These are phyloP conservation scores for Tenthredo mesomela DNA, from an alignment of 2,888 invertebrate genomes.

Conservation along the genomic window DNA sequence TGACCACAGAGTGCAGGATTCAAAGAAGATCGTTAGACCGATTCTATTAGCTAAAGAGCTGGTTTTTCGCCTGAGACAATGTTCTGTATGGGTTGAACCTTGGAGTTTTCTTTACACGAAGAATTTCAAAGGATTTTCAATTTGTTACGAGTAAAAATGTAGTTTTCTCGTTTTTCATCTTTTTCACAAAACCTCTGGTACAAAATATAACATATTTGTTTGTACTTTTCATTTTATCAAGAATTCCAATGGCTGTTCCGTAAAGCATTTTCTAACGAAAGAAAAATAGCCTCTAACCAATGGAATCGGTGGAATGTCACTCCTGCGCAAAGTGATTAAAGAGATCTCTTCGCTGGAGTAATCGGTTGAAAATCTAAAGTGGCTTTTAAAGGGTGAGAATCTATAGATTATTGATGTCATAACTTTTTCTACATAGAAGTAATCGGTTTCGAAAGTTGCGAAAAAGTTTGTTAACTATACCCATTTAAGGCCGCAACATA, in stretches of 20 bases:
- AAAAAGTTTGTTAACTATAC: not conserved
- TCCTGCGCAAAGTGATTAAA: not conserved
- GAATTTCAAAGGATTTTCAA: not conserved
- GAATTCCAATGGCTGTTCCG: not conserved
- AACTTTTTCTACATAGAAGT: not conserved
- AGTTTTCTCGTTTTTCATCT: not conserved
- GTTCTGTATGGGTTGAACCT: not conserved
- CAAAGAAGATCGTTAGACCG: not conserved
- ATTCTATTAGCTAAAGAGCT: slow-evolving; percentile 3
- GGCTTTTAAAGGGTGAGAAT: not conserved
- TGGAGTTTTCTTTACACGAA: not conserved
- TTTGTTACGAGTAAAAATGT: not conserved
- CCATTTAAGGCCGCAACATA: not conserved
- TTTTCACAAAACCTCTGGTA: not conserved
- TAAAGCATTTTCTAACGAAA: not conserved
- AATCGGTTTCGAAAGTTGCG: not conserved
- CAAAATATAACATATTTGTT: not conserved
- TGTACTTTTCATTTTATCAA: not conserved
- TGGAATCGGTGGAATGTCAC: not conserved
- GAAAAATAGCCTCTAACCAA: not conserved
- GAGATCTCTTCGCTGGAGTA: not conserved
- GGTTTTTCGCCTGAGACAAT: not conserved
- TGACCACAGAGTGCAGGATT: not conserved
- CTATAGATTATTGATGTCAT: not conserved
- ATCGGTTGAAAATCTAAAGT: not conserved